Percentiles rank a stretch among this genome's conserved stretches.
These are phyloP conservation scores for Esox niger DNA, from an alignment of 2,113 vertebrate genomes.

Conservation along the genomic window DNA sequence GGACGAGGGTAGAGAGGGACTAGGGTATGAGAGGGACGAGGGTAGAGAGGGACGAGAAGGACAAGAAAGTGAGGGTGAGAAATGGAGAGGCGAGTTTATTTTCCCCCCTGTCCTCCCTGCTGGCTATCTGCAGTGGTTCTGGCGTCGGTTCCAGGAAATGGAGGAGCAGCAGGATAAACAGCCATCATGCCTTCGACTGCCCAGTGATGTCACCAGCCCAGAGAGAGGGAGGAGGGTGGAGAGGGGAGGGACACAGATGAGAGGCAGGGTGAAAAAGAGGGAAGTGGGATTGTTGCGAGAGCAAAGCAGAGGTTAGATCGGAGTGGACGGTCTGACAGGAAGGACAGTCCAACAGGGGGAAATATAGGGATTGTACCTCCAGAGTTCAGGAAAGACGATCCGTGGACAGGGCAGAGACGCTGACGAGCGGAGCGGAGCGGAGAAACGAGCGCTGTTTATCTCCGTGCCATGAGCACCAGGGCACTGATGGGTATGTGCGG, in stretches of 20 bases:
- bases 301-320: no score
- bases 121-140: slow-evolving; percentile 17
- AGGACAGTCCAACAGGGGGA: no score
- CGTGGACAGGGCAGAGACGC: no score
- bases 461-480: slow-evolving; percentile 14
- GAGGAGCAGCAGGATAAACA: slow-evolving; percentile 69
- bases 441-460: slow-evolving; percentile 9
- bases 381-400: no score
- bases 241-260: slow-evolving; percentile 28
- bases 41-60: background rate
- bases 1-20: background rate
- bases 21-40: background rate
- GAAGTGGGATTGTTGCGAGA: no score
- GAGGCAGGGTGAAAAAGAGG: background rate
- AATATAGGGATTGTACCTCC: no score
- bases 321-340: no score
- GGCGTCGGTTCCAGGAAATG: slow-evolving; percentile 63
- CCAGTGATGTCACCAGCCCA: slow-evolving; percentile 59
- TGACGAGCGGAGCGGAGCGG: no score
- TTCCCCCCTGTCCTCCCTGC: background rate
- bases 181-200: slow-evolving; percentile 65
- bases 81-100: no score
- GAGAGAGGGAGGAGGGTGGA: slow-evolving; percentile 9
- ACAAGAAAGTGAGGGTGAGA: no score
- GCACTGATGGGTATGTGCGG: slow-evolving; percentile 53